Evolutionary conservation across 2,113 vertebrate species (phyloP).

Genomic region (Salvelinus namaycush): DNA sequence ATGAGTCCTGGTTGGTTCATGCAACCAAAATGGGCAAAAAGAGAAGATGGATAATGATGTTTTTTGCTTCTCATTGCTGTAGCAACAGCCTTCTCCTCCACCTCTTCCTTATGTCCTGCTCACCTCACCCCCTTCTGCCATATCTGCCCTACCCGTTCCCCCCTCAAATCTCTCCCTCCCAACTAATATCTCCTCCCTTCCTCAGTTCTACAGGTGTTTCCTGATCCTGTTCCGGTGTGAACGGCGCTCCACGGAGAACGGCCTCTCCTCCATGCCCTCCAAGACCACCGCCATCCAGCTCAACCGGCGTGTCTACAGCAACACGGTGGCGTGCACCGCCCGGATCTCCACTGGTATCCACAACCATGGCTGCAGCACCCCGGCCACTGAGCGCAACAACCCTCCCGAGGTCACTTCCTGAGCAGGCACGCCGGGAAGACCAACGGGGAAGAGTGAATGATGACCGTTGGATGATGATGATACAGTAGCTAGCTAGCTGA

Average conservation of each 20-base stretch:
- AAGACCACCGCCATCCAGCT: slow-evolving; percentile 75
- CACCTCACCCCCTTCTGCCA: too few relatives aligned
- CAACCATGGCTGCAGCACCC: slow-evolving; percentile 37
- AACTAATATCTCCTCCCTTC: slow-evolving; percentile 5
- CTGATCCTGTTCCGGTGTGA: slow-evolving; percentile 75
- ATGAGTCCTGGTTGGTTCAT: too few relatives aligned
- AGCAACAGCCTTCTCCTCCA: too few relatives aligned
- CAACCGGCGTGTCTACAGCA: slow-evolving; percentile 63
- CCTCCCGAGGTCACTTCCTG: slow-evolving; percentile 27
- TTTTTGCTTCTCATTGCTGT: too few relatives aligned
- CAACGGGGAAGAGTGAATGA: too few relatives aligned
- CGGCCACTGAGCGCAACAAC: slow-evolving; percentile 25
- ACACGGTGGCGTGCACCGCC: slow-evolving; percentile 59
- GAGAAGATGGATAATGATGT: too few relatives aligned
- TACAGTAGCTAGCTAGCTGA: neutral
- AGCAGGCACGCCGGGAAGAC: neutral
- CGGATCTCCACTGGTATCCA: slow-evolving; percentile 46
- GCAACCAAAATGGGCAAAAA: too few relatives aligned
- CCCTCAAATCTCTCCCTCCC: neutral
- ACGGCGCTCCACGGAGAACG: slow-evolving; percentile 41
- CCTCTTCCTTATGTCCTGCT: too few relatives aligned
- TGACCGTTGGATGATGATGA: neutral
- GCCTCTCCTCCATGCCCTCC: slow-evolving; percentile 62
- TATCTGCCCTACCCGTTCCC: neutral
- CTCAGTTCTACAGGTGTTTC: slow-evolving; percentile 84